Evolutionary conservation across 2,797 vertebrate genomes (phyloP), one percentile per base, ranked within the genome.

Genomic region (Schizothorax lantsangensis): DNA sequence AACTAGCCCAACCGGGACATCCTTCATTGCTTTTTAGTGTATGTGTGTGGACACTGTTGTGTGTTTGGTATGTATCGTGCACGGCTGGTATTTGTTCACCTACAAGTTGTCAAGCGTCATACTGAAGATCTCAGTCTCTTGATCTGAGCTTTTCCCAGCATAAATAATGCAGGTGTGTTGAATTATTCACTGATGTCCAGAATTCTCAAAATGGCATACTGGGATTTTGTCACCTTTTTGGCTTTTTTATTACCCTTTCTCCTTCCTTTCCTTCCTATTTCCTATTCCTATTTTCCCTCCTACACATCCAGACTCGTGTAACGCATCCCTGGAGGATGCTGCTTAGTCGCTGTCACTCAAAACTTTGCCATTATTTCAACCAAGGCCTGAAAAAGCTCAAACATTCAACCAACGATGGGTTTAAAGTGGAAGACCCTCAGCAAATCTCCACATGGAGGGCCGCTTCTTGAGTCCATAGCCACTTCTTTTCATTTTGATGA

Each of bases 171-270:
- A 84, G n/a, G 38, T 36, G 40, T 26, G 36, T 43, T 90, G 83
- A 90, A 89, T 88, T 83, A 91, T 90, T 89, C 81, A 91, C 23
- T 45, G 77, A 84, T 85, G 68, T 38, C 38, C 75, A 66, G 84
- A 79, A 74, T 40, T 83, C 66, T 81, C 72, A 71, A 59, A 73
- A 84, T 84, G 84, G 68, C 69, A 57, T 85, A 59, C 45, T 79
- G 71, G 54, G n/a, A 84, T 71, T 81, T 86, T 81, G 75, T 74
- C 83, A 81, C 26, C 40, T 77, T 73, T 79, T 36, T 72, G 54
- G 81, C 64, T 66, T 66, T 30, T 66, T 66, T 33, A 17, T 66
- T 2, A 66, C 30, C 38, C 52, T 21, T 21, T 81, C 72, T 47
- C 33, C 8, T 75, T 36, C n/a, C 17, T 77, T 43, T 64, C 68